A percentile compares a stretch with the other conserved stretches of the same genome.
phyloP scores from a whole-genome alignment of 2,888 invertebrate genomes.

The Nowickia ferox region DNA sequence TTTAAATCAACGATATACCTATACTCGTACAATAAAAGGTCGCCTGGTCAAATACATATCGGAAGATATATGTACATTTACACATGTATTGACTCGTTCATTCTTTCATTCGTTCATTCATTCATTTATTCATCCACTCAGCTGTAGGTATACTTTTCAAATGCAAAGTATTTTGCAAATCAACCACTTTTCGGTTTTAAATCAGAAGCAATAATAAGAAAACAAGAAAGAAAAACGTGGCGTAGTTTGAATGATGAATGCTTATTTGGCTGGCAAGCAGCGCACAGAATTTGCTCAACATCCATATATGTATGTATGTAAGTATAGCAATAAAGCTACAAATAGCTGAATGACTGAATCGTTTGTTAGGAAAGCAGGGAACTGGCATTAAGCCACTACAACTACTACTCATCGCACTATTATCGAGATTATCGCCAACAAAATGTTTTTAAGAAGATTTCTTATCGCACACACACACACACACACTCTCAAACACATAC shows the following conservation, averaged over 20 bases:
- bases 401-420: conserved; percentile 67
- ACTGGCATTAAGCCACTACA: conserved; percentile 54
- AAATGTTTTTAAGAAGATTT: conserved; percentile 57
- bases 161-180: conserved; percentile 60
- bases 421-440: conserved; percentile 63
- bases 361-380: conserved; percentile 15
- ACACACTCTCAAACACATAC: not conserved
- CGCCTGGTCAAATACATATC: conserved; percentile 64
- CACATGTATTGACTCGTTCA: not conserved
- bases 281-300: not conserved
- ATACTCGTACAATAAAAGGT: conserved; percentile 37
- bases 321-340: conserved; percentile 16
- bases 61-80: conserved; percentile 15
- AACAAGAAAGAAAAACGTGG: conserved; percentile 27
- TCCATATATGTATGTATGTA: not conserved
- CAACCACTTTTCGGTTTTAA: conserved; percentile 63
- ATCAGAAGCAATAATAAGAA: conserved; percentile 25
- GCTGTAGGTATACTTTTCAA: conserved; percentile 7
- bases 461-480: conserved; percentile 2
- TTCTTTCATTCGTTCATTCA: conserved; percentile 12
- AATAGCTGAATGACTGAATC: conserved; percentile 17
- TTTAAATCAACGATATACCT: conserved; percentile 39
- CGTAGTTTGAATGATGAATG: conserved; percentile 33
- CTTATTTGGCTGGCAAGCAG: conserved; percentile 42
- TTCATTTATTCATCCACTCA: conserved; percentile 1